Evolutionary conservation across 2,888 invertebrate species (phyloP).

Genomic region (Nycteola revayana): DNA sequence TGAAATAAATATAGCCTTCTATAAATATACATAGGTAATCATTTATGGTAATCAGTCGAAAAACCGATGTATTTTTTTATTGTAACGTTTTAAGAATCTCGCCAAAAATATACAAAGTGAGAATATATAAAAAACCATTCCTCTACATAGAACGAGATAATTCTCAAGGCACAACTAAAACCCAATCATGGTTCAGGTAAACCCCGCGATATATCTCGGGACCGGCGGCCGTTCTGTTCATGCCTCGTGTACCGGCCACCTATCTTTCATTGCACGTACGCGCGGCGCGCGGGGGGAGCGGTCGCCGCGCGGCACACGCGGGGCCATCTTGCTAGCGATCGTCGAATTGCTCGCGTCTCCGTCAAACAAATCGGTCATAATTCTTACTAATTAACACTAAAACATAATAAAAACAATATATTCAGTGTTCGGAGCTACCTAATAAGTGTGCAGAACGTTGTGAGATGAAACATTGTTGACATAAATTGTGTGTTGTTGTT

Average conservation of each 20-base stretch:
- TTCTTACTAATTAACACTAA: conserved; percentile 75
- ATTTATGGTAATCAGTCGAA: too few species aligned
- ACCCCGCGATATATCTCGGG: conserved; percentile 43
- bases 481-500: conserved; percentile 64
- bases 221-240: conserved; percentile 45
- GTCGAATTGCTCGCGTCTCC: conserved; percentile 77
- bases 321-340: conserved; percentile 79
- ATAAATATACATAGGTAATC: too few species aligned
- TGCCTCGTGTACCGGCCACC: conserved; percentile 64
- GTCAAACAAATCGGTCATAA: conserved; percentile 68
- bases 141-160: too few species aligned
- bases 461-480: conserved; percentile 54
- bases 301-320: conserved; percentile 67
- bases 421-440: conserved; percentile 44
- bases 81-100: too few species aligned
- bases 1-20: too few species aligned
- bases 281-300: conserved; percentile 68
- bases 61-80: too few species aligned
- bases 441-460: conserved; percentile 41
- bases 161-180: too few species aligned
- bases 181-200: conserved; percentile 3
- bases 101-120: too few species aligned
- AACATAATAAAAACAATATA: conserved; percentile 54
- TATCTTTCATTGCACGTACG: conserved; percentile 83
- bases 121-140: too few species aligned